Base-by-base conservation (phyloP, 2,113 vertebrate genomes). In the Perognathus longimembris region DNA sequence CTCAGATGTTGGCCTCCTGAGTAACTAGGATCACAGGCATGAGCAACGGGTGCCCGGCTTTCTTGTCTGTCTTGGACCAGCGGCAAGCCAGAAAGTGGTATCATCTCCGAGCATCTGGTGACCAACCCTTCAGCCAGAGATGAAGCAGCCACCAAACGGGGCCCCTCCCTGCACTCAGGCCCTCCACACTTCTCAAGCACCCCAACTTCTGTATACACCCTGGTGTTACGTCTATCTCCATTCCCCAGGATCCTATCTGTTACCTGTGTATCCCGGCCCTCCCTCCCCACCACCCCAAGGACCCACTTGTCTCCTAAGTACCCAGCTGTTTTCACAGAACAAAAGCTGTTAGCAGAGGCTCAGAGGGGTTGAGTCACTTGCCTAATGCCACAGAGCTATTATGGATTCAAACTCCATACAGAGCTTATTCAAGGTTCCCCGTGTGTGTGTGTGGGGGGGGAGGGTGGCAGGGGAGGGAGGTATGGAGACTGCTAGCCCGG, bases 61-160 rank as follows among this genome's bases (percentile, higher is more conserved):
- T 94, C 64, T 85, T 88, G 83, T 78, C 76, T 88, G 54, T 32
- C 69, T 87, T n/a, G 50, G 67, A 66, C 67, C 66, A 71, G 67
- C 54, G 75, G 28, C n/a, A 24, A 57, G 7, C 61, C 1, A 36
- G 73, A 59, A 89, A 81, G 36, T 70, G 79, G 84, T 42, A 85
- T 40, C 42, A 90, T 82, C 64, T 73, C 64, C 67, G 78, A 77
- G 73, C 34, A 84, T 77, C 90, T 85, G 85, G 70, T 92, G 34
- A 80, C 40, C 40, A n/a, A 63, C 32, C 89, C 84, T 80, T 59
- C 70, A 80, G 70, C 59, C 50, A 7, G 0, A 88, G 28, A 63
- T 17, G 59, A 9, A 24, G 42, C 45, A 76, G 79, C 61, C 66
- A 34, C 63, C 50, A 50, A 80, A 77, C 30, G 1, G 22, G 74